Evolutionary conservation across 1,140 invertebrate genomes (phyloP).

Genomic region (Myzus persicae): DNA sequence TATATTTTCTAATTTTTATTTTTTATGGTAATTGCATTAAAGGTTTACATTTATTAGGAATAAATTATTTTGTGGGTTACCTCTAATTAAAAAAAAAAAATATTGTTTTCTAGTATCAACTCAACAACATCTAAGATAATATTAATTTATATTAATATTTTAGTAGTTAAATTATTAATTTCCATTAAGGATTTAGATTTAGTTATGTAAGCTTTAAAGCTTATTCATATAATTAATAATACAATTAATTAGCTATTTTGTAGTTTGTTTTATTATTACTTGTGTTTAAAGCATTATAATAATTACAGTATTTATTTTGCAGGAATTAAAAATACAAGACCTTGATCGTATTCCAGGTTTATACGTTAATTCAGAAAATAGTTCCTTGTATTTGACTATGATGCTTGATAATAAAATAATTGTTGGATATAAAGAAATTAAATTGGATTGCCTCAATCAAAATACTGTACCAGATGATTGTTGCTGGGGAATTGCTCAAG

Average conservation of each 20-base stretch:
- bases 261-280: no score
- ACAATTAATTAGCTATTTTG: no score
- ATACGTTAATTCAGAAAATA: conserved; percentile 65
- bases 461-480: conserved; percentile 66
- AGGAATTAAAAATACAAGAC: conserved; percentile 37
- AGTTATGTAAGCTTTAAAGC: not conserved
- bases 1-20: no score
- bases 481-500: conserved; percentile 66
- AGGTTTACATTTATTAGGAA: no score
- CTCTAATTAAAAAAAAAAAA: not conserved
- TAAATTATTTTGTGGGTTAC: not conserved
- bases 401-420: conserved; percentile 68
- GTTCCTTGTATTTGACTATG: conserved; percentile 73
- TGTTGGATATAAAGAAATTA: conserved; percentile 72
- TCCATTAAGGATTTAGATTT: not conserved
- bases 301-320: not conserved
- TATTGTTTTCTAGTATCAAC: not conserved
- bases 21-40: no score
- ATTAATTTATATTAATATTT: not conserved
- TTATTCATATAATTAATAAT: no score
- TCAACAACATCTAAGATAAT: not conserved
- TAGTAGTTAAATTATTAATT: not conserved
- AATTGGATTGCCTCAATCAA: conserved; percentile 63
- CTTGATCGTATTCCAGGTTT: conserved; percentile 60
- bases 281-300: not conserved